phyloP scores from a whole-genome alignment of 2,797 vertebrate species.

The Capromys pilorides region DNA sequence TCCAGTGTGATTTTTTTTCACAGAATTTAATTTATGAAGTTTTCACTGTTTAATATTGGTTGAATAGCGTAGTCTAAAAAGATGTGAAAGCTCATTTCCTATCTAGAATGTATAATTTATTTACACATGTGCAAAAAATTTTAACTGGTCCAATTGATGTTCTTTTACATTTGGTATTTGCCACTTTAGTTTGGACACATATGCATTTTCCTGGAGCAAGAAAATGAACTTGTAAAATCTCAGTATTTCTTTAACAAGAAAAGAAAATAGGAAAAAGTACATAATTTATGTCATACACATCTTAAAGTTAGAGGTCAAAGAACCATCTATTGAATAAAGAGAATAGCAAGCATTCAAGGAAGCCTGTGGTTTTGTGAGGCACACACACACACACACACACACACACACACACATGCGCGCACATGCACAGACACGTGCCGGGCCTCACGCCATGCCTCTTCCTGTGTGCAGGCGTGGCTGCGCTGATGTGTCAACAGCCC shows the following conservation, averaged over 20 bases:
- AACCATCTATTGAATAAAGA: neutral
- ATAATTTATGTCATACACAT: neutral
- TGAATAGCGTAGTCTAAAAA: neutral
- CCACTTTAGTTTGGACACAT: neutral
- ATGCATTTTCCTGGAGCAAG: neutral
- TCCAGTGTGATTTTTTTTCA: neutral
- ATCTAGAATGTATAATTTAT: constrained; percentile 12
- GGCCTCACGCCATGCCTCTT: neutral
- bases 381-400: neutral
- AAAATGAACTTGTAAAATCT: neutral
- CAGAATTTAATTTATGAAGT: neutral
- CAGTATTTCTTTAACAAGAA: neutral
- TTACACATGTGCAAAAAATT: neutral
- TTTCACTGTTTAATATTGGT: neutral
- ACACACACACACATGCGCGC: neutral
- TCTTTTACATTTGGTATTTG: constrained; percentile 43
- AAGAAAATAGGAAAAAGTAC: neutral
- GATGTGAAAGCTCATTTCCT: neutral
- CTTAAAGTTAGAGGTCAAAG: constrained; percentile 6
- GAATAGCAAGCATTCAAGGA: neutral
- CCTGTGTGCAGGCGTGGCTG: neutral
- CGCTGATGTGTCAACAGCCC: neutral
- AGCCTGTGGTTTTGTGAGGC: neutral
- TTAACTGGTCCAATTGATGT: neutral
- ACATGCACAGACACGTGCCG: neutral